A percentile compares a stretch with the other conserved stretches of the same genome.
These are phyloP conservation scores for Tromatobia lineatoria DNA, from an alignment of 2,888 invertebrate genomes.

Conservation along the genomic window DNA sequence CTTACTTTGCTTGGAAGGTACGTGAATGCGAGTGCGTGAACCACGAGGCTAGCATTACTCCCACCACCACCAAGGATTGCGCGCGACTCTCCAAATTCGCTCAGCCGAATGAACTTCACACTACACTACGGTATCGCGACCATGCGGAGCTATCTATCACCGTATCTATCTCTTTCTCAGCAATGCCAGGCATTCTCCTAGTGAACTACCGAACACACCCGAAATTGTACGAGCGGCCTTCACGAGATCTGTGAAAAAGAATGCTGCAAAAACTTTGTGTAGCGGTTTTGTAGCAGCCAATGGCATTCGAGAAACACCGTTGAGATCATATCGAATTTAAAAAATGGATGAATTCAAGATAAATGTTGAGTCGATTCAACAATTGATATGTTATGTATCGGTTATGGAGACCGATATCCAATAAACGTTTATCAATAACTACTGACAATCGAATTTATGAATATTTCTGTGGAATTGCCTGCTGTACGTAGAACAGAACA, in stretches of 20 bases:
- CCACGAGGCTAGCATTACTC: slow-evolving; percentile 3
- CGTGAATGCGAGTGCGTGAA: slow-evolving; percentile 34
- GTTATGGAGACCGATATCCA: too few relatives aligned
- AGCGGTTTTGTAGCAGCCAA: background rate
- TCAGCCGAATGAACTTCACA: slow-evolving; percentile 6
- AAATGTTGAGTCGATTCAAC: background rate
- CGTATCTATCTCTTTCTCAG: background rate
- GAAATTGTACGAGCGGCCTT: slow-evolving; percentile 1
- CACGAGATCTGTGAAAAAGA: background rate
- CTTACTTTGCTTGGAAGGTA: background rate
- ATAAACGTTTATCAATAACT: background rate
- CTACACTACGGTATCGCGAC: background rate
- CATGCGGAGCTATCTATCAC: slow-evolving; percentile 20
- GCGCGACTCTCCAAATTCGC: slow-evolving; percentile 52
- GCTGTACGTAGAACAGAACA: background rate
- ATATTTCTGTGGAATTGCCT: background rate
- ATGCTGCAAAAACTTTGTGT: background rate
- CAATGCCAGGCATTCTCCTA: slow-evolving; percentile 6
- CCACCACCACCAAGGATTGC: slow-evolving; percentile 54
- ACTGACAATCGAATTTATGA: background rate
- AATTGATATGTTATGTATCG: background rate
- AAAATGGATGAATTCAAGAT: background rate
- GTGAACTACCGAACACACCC: background rate
- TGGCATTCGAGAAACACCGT: background rate
- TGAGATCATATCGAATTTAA: background rate